Conservation (phyloP, 2,888 invertebrate genomes). For the Chaitophorus viminalis region DNA sequence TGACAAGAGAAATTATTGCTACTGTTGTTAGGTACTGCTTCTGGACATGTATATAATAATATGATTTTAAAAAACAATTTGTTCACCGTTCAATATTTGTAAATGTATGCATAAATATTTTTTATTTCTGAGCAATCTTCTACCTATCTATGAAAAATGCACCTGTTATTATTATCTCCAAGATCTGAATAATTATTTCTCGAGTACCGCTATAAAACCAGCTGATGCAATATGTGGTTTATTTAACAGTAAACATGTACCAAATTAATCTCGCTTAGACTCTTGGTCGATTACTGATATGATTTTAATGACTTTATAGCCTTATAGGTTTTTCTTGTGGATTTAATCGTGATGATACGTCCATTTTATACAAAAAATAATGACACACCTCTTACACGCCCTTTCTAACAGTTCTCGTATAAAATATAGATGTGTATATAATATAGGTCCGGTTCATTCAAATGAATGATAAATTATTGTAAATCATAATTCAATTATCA, state of each 20-base stretch:
- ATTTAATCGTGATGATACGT: neutral
- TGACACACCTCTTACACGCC: constrained; percentile 7
- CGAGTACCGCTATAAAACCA: neutral
- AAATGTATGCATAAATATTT: neutral
- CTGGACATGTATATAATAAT: too few relatives aligned
- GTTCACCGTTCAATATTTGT: neutral
- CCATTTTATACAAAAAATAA: neutral
- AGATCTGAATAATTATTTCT: neutral
- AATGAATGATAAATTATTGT: neutral
- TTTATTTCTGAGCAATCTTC: neutral
- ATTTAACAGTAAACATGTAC: neutral
- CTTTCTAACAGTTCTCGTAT: neutral
- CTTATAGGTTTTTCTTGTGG: neutral
- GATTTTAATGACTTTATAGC: too few relatives aligned
- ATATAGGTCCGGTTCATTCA: neutral
- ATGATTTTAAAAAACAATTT: neutral
- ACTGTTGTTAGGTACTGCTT: neutral
- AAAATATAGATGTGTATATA: neutral
- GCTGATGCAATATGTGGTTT: constrained; percentile 7
- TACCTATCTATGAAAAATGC: neutral
- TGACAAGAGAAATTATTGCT: neutral
- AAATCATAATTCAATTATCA: constrained; percentile 34
- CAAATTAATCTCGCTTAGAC: neutral
- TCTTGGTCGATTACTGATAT: neutral
- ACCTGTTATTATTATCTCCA: neutral